Evolutionary conservation across 35 echinoderm and acorn worm species (phyloP).

Genomic region (Eucidaris tribuloides): DNA sequence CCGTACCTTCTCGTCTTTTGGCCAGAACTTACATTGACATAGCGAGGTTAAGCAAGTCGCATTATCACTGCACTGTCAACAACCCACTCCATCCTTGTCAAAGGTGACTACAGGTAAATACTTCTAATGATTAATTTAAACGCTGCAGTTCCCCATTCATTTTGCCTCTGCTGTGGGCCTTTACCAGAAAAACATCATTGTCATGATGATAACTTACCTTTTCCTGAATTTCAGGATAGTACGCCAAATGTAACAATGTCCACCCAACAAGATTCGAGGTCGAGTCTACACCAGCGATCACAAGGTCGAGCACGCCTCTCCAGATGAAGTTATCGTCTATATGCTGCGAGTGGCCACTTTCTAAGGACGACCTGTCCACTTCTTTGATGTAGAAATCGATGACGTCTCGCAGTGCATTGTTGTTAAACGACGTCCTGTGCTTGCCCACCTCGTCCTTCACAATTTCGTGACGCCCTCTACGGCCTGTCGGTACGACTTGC

Average conservation of each 20-base stretch:
- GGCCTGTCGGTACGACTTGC: conserved; percentile 7
- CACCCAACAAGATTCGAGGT: conserved; percentile 18
- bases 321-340: conserved; percentile 6
- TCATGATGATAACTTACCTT: conserved; percentile 10
- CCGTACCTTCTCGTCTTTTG: too few species aligned
- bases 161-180: too few species aligned
- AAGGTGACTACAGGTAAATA: too few species aligned
- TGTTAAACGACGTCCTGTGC: conserved; percentile 20
- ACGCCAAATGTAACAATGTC: conserved; percentile 21
- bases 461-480: not conserved
- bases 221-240: conserved; percentile 38
- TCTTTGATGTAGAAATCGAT: conserved; percentile 38
- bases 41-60: too few species aligned
- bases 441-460: not conserved
- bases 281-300: conserved; percentile 28
- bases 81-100: too few species aligned
- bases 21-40: too few species aligned
- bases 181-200: too few species aligned
- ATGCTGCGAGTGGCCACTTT: not conserved
- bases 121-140: too few species aligned
- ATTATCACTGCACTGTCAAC: too few species aligned
- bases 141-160: too few species aligned
- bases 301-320: conserved; percentile 26
- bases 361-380: not conserved
- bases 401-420: conserved; percentile 15